Evolutionary conservation across 2,113 vertebrate genomes (phyloP).

Genomic region (Spea multiplicata): DNA sequence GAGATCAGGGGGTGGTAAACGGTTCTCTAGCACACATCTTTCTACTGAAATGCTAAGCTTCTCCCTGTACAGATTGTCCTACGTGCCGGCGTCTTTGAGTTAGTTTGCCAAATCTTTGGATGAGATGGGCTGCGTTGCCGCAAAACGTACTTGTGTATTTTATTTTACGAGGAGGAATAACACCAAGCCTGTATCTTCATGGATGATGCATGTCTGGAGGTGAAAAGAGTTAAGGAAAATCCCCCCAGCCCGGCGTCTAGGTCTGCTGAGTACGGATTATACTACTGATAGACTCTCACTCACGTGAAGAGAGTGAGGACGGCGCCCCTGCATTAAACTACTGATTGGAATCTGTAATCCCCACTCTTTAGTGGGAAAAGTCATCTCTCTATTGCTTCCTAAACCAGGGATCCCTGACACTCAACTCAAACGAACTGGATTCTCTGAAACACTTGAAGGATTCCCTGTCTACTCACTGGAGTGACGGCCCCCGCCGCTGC

Average conservation of each 20-base stretch:
- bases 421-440: neutral
- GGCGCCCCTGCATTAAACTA: slow-evolving; percentile 7
- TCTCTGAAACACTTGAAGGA: neutral
- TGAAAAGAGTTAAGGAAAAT: neutral
- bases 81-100: neutral
- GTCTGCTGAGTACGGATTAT: neutral
- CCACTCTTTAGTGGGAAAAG: neutral
- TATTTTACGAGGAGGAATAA: neutral
- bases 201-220: slow-evolving; percentile 9
- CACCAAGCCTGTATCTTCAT: slow-evolving; percentile 7
- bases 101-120: neutral
- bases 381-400: slow-evolving; percentile 6
- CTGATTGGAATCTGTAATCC: slow-evolving; percentile 5
- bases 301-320: neutral
- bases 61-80: neutral
- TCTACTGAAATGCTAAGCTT: slow-evolving; percentile 20
- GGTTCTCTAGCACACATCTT: neutral
- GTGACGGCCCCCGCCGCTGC: neutral
- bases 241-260: neutral
- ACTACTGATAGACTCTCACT: neutral
- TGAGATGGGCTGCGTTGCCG: neutral
- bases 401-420: neutral
- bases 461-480: slow-evolving; percentile 18
- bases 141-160: neutral
- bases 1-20: neutral